phyloP scores from a whole-genome alignment of 2,113 vertebrate genomes.

The Hyaena hyaena region DNA sequence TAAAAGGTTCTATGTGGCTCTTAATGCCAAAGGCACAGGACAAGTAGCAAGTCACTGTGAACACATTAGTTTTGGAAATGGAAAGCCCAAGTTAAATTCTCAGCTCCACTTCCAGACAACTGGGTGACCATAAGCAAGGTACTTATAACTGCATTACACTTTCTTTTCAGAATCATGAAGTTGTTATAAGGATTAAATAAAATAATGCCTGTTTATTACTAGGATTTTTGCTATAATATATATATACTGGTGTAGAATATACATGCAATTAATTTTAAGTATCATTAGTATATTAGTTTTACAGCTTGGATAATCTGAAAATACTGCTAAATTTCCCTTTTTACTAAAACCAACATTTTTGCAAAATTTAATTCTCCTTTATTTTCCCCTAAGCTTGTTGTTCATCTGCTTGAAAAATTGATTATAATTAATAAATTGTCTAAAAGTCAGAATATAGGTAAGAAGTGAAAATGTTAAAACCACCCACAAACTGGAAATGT shows the following conservation, averaged over 20 bases:
- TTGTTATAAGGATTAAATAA: background rate
- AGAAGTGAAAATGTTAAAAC: background rate
- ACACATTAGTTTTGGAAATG: background rate
- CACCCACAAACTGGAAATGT: background rate
- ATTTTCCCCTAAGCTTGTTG: background rate
- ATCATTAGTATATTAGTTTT: conserved; percentile 12
- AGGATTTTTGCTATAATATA: background rate
- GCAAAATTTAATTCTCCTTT: background rate
- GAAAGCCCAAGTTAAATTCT: background rate
- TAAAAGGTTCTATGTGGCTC: background rate
- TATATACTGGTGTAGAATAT: background rate
- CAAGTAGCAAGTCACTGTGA: background rate
- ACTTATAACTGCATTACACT: background rate
- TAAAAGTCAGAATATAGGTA: background rate
- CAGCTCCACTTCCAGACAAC: background rate
- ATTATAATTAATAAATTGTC: conserved; percentile 9
- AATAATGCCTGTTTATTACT: background rate
- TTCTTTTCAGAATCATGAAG: background rate
- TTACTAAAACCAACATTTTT: background rate
- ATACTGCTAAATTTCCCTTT: background rate
- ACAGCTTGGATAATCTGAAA: background rate
- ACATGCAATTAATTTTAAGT: background rate
- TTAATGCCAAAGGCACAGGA: background rate
- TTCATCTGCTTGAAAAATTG: background rate
- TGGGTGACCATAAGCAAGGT: background rate